Evolutionary conservation across 2,113 vertebrate species (phyloP), one percentile per base, ranked within the genome.

Genomic region (Pteruthius melanotis): DNA sequence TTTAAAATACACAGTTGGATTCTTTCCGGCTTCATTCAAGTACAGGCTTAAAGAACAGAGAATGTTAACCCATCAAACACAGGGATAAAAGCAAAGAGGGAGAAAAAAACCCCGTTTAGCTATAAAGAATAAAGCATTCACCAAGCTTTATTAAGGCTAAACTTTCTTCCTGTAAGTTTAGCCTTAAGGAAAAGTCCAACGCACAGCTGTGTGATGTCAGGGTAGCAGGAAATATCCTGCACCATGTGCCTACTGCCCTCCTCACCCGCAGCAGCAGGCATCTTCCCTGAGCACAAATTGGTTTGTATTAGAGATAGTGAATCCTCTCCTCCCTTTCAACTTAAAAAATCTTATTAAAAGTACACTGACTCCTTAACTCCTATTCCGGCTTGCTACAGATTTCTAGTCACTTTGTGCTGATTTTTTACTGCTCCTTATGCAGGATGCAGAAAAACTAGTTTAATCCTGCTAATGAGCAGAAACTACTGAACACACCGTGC

Each of bases 1-100:
- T 95, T 87, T 90, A 76, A 92, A 95, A 90, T 31, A 76, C 59
- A 89, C 72, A 88, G 76, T 68, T 91, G 85, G 85, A 78, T 92
- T 75, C 72, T 70, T 93, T 54, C 64, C 83, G 75, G 60, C 84
- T 80, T 66, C 64, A 65, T 27, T 93, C 56, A 85, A 82, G 30
- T 31, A 64, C 17, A 75, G 64, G 84, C 60, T 90, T 88, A 69
- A 77, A 95, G 65, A 94, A 47, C 33, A 57, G 66, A 87, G 75
- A 87, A 86, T 23, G 21, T 80, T 89, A 92, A 72, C 76, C 57
- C 75, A 93, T 82, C 65, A 95, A 90, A 86, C 79, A 53, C 26
- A 76, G 19, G 33, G 74, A 94, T 68, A 83, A 91, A 95, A 93
- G 71, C 28, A 86, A 56, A 72, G 54, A 91, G 31, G 13, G 31